Percentiles rank a stretch among this genome's conserved stretches.
Evolutionary conservation across 2,113 vertebrate species (phyloP).

Genomic region (Amblyornis subalaris): DNA sequence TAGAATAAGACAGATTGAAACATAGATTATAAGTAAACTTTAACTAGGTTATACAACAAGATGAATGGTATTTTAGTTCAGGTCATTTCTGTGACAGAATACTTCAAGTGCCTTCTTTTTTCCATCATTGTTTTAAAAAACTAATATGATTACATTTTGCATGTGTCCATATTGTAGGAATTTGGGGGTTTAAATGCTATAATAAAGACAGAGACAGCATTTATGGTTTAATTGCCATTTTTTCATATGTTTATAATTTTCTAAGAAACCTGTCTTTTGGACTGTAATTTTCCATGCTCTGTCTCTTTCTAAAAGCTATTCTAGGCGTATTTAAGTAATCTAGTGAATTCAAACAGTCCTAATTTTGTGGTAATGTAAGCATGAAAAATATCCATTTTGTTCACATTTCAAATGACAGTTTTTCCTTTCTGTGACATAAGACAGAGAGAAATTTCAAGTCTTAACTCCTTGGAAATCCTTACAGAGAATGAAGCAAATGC

Average conservation of each 20-base stretch:
- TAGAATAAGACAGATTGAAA: not conserved
- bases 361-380: slow-evolving; percentile 18
- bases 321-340: slow-evolving; percentile 10
- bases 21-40: not conserved
- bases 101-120: not conserved
- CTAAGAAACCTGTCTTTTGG: not conserved
- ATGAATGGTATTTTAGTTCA: not conserved
- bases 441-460: not conserved
- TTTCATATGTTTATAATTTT: slow-evolving; percentile 11
- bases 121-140: not conserved
- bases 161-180: not conserved
- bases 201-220: not conserved
- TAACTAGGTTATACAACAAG: not conserved
- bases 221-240: not conserved
- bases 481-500: not conserved
- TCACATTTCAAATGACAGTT: not conserved
- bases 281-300: slow-evolving; percentile 9
- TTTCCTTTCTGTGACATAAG: not conserved
- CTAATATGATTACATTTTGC: not conserved
- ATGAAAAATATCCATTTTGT: slow-evolving; percentile 31
- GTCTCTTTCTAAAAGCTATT: not conserved
- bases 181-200: not conserved
- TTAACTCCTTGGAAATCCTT: not conserved
- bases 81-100: not conserved
- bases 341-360: slow-evolving; percentile 5